phyloP scores from a whole-genome alignment of 2,888 invertebrate genomes.

The Drosophila bunnanda region DNA sequence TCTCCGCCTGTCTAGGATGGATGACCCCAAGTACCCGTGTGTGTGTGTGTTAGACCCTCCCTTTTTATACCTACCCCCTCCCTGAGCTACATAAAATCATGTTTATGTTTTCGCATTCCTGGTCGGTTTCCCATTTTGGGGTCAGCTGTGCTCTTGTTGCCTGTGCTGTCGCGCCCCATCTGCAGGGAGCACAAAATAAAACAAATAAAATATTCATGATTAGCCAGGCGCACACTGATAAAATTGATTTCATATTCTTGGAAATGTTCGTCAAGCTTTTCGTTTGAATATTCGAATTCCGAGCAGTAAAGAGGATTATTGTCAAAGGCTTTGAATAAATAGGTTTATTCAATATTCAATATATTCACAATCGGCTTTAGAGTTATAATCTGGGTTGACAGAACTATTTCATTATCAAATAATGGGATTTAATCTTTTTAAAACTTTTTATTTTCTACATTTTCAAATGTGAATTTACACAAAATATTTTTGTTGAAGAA shows the following conservation, averaged over 20 bases:
- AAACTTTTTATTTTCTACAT: neutral
- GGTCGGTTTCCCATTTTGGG: conserved; percentile 37
- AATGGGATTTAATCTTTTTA: neutral
- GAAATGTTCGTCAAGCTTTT: neutral
- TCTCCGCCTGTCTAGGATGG: conserved; percentile 18
- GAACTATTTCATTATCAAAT: neutral
- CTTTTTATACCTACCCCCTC: neutral
- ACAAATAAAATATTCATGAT: conserved; percentile 10
- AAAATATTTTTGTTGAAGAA: neutral
- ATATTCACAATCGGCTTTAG: conserved; percentile 1
- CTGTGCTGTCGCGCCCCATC: conserved; percentile 10
- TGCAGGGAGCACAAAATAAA: conserved; percentile 9
- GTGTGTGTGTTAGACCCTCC: neutral
- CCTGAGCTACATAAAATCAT: conserved; percentile 5
- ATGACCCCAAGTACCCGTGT: conserved; percentile 28
- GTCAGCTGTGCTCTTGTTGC: conserved; percentile 29
- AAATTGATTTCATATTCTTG: neutral
- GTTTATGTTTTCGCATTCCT: conserved; percentile 42
- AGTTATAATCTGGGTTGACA: neutral
- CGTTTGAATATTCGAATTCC: neutral
- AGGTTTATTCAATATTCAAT: too few relatives aligned
- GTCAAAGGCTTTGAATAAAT: too few relatives aligned
- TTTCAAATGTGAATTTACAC: neutral
- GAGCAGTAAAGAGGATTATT: neutral
- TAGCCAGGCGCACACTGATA: conserved; percentile 3